Evolutionary conservation across 2,797 vertebrate genomes (phyloP).

Genomic region (Characodon lateralis): DNA sequence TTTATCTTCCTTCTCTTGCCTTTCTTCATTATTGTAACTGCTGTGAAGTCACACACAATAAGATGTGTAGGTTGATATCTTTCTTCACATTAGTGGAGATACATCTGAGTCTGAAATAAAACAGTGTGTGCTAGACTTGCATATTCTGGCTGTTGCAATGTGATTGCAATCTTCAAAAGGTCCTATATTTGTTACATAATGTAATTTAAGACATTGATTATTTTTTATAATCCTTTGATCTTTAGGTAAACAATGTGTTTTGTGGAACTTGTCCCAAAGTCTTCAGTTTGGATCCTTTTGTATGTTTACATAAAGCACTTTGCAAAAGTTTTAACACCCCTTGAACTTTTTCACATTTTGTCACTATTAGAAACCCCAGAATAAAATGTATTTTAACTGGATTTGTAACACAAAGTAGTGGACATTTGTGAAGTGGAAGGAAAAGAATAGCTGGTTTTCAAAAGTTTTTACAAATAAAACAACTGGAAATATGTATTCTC

Average conservation of each 20-base stretch:
- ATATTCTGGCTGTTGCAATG: neutral
- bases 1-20: constrained; percentile 19
- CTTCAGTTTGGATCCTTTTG: too few relatives aligned
- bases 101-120: neutral
- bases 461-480: too few relatives aligned
- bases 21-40: neutral
- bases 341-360: neutral
- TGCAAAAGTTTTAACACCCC: neutral
- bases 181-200: neutral
- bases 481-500: too few relatives aligned
- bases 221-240: neutral
- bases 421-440: neutral
- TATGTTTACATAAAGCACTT: neutral
- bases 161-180: neutral
- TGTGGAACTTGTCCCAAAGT: too few relatives aligned
- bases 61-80: constrained; percentile 5
- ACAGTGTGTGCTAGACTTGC: neutral
- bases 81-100: neutral
- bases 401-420: neutral
- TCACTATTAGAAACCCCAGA: neutral
- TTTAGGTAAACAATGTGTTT: neutral
- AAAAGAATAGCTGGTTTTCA: too few relatives aligned
- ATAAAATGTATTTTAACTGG: neutral
- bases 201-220: neutral
- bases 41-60: constrained; percentile 13